Base-by-base conservation (phyloP, 2,888 invertebrate genomes). In the Drosophila gaucha region DNA sequence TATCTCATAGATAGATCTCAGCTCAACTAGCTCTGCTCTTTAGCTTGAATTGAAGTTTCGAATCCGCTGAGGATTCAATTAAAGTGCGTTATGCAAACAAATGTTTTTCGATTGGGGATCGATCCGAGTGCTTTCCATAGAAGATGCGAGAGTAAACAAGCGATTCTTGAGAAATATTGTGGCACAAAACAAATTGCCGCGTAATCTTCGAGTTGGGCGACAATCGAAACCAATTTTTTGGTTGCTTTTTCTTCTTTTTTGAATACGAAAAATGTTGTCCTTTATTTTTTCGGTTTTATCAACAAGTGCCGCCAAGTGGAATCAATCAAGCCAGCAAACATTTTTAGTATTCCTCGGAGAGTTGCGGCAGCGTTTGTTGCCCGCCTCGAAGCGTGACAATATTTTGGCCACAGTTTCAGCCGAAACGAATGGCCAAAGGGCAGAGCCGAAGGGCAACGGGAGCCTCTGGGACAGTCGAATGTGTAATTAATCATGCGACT, bases 121-220 rank as follows among this genome's bases (percentile, higher is more conserved):
- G 57, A 18, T 58, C 33, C 43, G 49, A 49, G 41, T 51, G 41
- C 43, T 70, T 74, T 67, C 46, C 50, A 51, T 41, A 44, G 67
- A 78, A 74, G 44, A 56, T 52, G 10, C 36, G 35, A 26, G 35
- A 8, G 16, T 54, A 66, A 86, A 80, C 47, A 76, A 49, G 16
- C 65, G 47, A 57, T 69, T 80, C 79, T 60, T 9, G 30, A 2
- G 54, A 65, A 87, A 80, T 60, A 47, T 67, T 44, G 46, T 35
- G 56, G 28, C 57, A 86, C 87, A 88, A 88, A 76, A 88, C 89
- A 87, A 87, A 89, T 89, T 89, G 87, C 87, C 74, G 73, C 70
- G 89, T 87, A 87, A 87, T 87, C 89, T 86, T 82, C 69, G 54
- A 75, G 74, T 67, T 47, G 46, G 64, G 63, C 77, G 74, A 82